phyloP scores from a whole-genome alignment of 2,888 invertebrate species.

The Heliconius charithonia region DNA sequence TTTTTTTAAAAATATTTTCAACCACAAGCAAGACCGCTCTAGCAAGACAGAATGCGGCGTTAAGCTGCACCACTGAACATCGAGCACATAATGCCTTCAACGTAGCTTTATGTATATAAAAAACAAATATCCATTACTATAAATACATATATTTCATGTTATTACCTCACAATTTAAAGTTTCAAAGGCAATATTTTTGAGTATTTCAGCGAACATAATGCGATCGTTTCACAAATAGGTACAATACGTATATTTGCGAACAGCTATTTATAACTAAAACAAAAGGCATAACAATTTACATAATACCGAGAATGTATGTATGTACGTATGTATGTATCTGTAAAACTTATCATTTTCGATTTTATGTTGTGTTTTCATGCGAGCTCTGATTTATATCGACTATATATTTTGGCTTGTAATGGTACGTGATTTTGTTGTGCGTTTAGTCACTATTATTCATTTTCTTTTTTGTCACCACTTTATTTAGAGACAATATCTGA shows the following conservation, averaged over 20 bases:
- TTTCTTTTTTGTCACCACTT: neutral
- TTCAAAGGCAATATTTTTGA: slow-evolving; percentile 5
- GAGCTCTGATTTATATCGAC: slow-evolving; percentile 26
- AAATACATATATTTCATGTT: neutral
- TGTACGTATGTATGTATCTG: slow-evolving; percentile 12
- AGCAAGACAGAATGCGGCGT: neutral
- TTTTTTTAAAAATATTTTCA: no score
- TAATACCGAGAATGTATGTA: neutral
- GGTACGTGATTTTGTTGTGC: neutral
- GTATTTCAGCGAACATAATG: slow-evolving; percentile 12
- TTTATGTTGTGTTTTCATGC: slow-evolving; percentile 43
- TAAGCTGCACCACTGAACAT: neutral
- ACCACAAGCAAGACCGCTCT: no score
- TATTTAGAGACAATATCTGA: no score
- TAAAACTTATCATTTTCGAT: slow-evolving; percentile 37
- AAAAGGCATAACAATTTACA: slow-evolving; percentile 22
- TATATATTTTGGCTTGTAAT: slow-evolving; percentile 6
- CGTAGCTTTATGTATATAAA: neutral
- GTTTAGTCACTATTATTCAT: neutral
- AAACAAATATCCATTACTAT: neutral
- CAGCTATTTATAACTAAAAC: slow-evolving; percentile 31
- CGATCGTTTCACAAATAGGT: slow-evolving; percentile 7
- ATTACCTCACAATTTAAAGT: slow-evolving; percentile 5
- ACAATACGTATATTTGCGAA: slow-evolving; percentile 18
- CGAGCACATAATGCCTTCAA: neutral